phyloP scores from a whole-genome alignment of 2,888 invertebrate genomes.

The Heliconius aoede region DNA sequence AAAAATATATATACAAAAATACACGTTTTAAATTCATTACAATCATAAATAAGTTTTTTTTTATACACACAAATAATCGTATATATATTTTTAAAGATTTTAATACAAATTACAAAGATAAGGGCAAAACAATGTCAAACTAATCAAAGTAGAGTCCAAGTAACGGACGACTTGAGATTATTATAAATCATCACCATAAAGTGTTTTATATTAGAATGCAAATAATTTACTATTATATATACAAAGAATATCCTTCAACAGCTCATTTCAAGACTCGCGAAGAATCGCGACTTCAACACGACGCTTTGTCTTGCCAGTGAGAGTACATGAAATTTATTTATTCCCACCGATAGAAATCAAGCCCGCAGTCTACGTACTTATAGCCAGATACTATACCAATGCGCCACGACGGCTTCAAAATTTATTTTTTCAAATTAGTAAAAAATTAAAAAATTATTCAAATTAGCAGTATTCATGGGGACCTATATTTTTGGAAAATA shows the following conservation, averaged over 20 bases:
- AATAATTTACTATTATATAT: neutral
- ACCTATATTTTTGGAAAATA: too few species aligned
- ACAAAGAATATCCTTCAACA: neutral
- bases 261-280: too few species aligned
- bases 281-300: too few species aligned
- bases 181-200: conserved; percentile 27
- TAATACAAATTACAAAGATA: neutral
- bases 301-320: too few species aligned
- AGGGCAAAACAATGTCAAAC: conserved; percentile 18
- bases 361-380: too few species aligned
- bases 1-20: neutral
- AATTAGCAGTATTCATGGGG: too few species aligned
- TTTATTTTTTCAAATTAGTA: too few species aligned
- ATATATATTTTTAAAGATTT: neutral
- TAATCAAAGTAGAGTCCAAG: conserved; percentile 13
- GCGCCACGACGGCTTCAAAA: too few species aligned
- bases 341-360: too few species aligned
- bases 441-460: too few species aligned
- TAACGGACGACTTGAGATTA: conserved; percentile 4
- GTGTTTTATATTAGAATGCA: conserved; percentile 29
- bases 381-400: too few species aligned
- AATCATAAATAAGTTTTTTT: neutral
- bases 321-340: too few species aligned
- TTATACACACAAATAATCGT: neutral
- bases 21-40: neutral